These are phyloP conservation scores for Elysia crispata DNA, from an alignment of 2,888 invertebrate genomes.

Conservation along the genomic window DNA sequence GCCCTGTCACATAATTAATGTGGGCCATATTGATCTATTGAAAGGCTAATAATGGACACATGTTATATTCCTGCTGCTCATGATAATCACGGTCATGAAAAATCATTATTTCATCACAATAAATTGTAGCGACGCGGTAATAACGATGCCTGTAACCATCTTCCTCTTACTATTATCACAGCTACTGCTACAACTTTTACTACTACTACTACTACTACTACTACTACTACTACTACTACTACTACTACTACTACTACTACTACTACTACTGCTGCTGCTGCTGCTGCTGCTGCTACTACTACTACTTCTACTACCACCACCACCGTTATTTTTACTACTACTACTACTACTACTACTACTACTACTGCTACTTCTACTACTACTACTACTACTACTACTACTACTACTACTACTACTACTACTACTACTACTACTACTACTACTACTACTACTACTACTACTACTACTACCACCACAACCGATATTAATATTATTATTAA, in stretches of 20 bases:
- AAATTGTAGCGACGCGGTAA: no score
- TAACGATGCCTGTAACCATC: no score
- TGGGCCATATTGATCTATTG: no score
- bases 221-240: not conserved
- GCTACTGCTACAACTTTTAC: not conserved
- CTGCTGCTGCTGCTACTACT: not conserved
- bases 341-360: not conserved
- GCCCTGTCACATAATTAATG: no score
- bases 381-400: not conserved
- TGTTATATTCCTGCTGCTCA: no score
- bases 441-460: no score
- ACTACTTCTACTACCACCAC: not conserved
- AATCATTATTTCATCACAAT: no score
- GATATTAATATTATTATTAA: no score
- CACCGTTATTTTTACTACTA: not conserved
- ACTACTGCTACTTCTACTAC: not conserved
- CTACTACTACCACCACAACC: not conserved
- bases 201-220: constrained; percentile 2
- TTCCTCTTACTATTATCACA: not conserved
- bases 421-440: not conserved
- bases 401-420: not conserved
- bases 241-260: constrained; percentile 14
- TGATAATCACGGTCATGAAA: no score
- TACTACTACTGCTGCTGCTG: not conserved
- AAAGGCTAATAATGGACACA: no score